Base-by-base conservation (phyloP, 1,140 invertebrate genomes). In the Euura lappo region DNA sequence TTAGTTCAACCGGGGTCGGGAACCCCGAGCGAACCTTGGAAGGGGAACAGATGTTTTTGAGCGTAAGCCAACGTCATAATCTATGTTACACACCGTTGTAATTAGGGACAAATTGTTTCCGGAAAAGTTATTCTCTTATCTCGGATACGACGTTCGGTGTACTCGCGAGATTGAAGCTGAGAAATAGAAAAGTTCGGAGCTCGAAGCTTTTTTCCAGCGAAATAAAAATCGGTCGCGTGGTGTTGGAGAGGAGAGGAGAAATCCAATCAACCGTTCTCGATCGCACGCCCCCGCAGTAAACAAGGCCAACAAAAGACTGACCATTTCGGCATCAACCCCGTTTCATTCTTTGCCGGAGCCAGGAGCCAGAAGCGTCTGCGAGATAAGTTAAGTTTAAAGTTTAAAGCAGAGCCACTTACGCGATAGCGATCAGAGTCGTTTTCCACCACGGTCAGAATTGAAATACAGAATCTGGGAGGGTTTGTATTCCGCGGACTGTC, bases 21-120 rank as follows among this genome's bases (percentile, higher is more conserved):
- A n/a, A 8, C 6, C 3, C 2, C 28, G 28, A 28, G 28, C 28
- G 28, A 60, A 60, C 51, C 51, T 60, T 60, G 76, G 76, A 74
- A 80, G 81, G 83, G 83, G 80, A 87, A 84, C 86, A 88, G 86
- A 88, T 88, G 86, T 88, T 88, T 86, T 84, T 86, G 86, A 87
- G 78, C 82, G 81, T 79, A 77, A 83, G 79, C 81, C 79, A 83
- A 87, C 86, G 85, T 86, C 84, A 81, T 87, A 87, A 87, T 87
- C 85, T 85, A 86, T 86, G 84, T 87, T 84, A 82, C 83, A 81
- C 83, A 86, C 86, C 84, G 86, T 86, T 81, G 80, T 87, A 87
- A 87, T 87, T 86, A 86, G 86, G 81, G 81, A 84, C 83, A 87
- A 85, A 84, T 60, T 60, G 51, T 60, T n/a, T 60, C 8, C 51